Evolutionary conservation across 2,888 invertebrate genomes (phyloP).

Genomic region (Clivina fossor): DNA sequence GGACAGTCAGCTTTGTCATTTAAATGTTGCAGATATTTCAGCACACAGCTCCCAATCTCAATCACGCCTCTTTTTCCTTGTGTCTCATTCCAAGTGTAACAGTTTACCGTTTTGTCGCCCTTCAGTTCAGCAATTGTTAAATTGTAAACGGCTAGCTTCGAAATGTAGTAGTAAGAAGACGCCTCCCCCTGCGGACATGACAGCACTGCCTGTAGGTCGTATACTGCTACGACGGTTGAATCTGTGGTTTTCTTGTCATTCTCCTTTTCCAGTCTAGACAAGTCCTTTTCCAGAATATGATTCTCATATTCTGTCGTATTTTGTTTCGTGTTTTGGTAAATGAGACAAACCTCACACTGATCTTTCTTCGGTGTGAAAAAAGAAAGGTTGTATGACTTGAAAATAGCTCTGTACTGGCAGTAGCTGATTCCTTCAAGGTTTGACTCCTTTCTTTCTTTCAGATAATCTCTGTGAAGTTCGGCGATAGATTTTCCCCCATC

Average conservation of each 20-base stretch:
- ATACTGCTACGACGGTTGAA: constrained; percentile 25
- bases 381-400: constrained; percentile 32
- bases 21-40: constrained; percentile 23
- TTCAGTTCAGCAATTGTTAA: constrained; percentile 42
- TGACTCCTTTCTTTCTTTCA: constrained; percentile 19
- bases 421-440: constrained; percentile 16
- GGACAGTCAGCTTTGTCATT: constrained; percentile 20
- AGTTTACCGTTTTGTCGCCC: constrained; percentile 40
- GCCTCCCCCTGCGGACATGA: constrained; percentile 38
- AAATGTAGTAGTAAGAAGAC: constrained; percentile 42
- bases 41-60: constrained; percentile 41
- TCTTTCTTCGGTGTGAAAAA: constrained; percentile 35
- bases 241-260: constrained; percentile 27
- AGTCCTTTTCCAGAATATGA: constrained; percentile 26
- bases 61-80: constrained; percentile 43
- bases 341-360: constrained; percentile 26
- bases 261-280: constrained; percentile 29
- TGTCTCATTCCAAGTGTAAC: constrained; percentile 43
- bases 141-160: constrained; percentile 44
- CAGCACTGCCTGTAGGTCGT: constrained; percentile 42
- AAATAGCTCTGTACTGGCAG: constrained; percentile 20
- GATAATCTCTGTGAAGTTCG: constrained; percentile 13
- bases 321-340: constrained; percentile 26
- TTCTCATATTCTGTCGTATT: constrained; percentile 19
- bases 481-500: constrained; percentile 17